A percentile compares a stretch with the other conserved stretches of the same genome.
Evolutionary conservation across 2,113 vertebrate species (phyloP).

Genomic region (Columba livia): DNA sequence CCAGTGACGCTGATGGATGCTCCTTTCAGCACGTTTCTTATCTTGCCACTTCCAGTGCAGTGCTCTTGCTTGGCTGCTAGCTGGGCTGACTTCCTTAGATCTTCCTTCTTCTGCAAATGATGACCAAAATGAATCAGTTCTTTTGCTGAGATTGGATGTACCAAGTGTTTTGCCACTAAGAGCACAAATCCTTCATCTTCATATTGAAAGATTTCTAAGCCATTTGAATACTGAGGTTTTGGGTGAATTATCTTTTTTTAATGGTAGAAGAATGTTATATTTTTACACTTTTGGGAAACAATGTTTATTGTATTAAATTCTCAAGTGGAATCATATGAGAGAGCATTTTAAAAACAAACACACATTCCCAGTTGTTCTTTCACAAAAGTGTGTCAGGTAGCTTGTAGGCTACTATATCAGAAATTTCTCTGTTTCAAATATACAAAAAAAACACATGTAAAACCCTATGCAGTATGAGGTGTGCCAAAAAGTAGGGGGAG

Average conservation of each 20-base stretch:
- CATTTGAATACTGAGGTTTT: slow-evolving; percentile 3
- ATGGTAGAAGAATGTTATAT: slow-evolving; percentile 35
- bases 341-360: neutral
- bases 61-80: neutral
- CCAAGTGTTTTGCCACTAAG: neutral
- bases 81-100: neutral
- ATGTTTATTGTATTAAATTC: slow-evolving; percentile 40
- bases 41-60: neutral
- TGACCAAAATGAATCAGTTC: neutral
- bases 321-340: slow-evolving; percentile 25
- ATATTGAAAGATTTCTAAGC: neutral
- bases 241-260: neutral
- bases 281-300: slow-evolving; percentile 8
- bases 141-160: neutral
- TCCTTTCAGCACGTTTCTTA: neutral
- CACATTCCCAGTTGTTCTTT: neutral
- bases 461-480: neutral
- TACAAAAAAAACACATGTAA: neutral
- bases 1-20: neutral
- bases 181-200: neutral
- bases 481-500: neutral
- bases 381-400: neutral
- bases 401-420: neutral
- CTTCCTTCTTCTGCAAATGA: neutral
- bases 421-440: neutral